Evolutionary conservation across 2,797 vertebrate species (phyloP).

Genomic region (Gymnodraco acuticeps): DNA sequence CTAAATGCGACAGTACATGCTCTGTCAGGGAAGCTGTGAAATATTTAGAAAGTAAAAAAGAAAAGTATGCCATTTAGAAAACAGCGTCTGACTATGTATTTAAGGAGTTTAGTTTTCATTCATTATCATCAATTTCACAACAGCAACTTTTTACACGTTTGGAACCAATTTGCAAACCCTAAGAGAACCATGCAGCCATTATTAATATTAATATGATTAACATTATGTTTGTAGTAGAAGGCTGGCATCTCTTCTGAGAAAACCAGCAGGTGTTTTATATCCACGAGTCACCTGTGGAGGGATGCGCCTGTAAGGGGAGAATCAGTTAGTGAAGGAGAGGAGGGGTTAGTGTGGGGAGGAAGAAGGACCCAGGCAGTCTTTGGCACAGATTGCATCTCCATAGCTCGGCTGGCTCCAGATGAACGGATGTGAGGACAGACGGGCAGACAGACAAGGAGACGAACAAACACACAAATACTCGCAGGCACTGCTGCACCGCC

Average conservation of each 20-base stretch:
- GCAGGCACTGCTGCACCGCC: conserved; percentile 62
- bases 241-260: conserved; percentile 39
- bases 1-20: too few species aligned
- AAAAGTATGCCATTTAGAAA: too few species aligned
- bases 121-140: background rate
- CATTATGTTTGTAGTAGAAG: conserved; percentile 2
- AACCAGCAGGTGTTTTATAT: conserved; percentile 53
- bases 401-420: conserved; percentile 62
- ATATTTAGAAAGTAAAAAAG: too few species aligned
- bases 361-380: conserved; percentile 56
- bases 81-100: background rate
- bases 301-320: conserved; percentile 72
- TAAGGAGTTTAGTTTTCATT: background rate
- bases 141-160: background rate
- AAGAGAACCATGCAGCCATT: conserved; percentile 17
- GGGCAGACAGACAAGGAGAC: conserved; percentile 43
- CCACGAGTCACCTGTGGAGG: conserved; percentile 67
- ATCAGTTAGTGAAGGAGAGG: conserved; percentile 67
- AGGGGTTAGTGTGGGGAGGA: conserved; percentile 74
- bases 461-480: conserved; percentile 51
- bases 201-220: conserved; percentile 13
- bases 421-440: conserved; percentile 59
- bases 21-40: too few species aligned
- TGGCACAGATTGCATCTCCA: conserved; percentile 65
- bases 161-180: conserved; percentile 11